Base-by-base conservation (phyloP, 2,113 vertebrate genomes). In the Tachysurus vachellii region DNA sequence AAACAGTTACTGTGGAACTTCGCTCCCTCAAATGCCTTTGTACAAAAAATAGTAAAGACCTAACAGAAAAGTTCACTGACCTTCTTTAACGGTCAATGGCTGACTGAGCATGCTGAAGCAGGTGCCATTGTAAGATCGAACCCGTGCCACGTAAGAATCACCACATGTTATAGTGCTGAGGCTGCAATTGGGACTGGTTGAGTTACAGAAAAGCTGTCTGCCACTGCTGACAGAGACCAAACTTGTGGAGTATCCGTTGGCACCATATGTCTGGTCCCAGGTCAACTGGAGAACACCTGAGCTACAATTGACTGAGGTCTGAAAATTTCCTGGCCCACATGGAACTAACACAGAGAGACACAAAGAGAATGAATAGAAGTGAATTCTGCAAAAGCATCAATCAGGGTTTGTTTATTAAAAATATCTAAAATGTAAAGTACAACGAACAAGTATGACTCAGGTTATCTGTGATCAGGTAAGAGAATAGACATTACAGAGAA, bases 291-390 rank as follows among this genome's bases (percentile, higher is more conserved):
- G 62, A 7, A 36, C 59, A 1, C 92, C 92, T 0, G 93, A 89
- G 17, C 2, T 31, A 80, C 95, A 95, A 86, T 93, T 87, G 56
- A 95, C 88, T 0, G 56, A 14, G 2, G 89, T 77, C 0, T 9
- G 31, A 73, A 93, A 83, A 0, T 91, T 85, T 42, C 31, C 16
- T 19, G 95, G 95, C 13, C 94, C 95, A 85, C 95, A 96, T 36
- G 93, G 93, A 79, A 95, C 95, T 96, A 87, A 82, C 5, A 81
- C 31, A 79, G 31, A 85, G 17, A 61, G n/a, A 66, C 44, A 81
- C 31, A 44, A 81, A 28, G 11, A 36, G 61, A 62, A 64, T 71
- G 36, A 73, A 23, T 16, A 3, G 66, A n/a, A 31, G 1, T 17
- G 26, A 36, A 21, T 53, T 28, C 50, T 6, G 13, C 0, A n/a